phyloP scores from a whole-genome alignment of 2,888 invertebrate genomes.

The Ypsolopha sequella region DNA sequence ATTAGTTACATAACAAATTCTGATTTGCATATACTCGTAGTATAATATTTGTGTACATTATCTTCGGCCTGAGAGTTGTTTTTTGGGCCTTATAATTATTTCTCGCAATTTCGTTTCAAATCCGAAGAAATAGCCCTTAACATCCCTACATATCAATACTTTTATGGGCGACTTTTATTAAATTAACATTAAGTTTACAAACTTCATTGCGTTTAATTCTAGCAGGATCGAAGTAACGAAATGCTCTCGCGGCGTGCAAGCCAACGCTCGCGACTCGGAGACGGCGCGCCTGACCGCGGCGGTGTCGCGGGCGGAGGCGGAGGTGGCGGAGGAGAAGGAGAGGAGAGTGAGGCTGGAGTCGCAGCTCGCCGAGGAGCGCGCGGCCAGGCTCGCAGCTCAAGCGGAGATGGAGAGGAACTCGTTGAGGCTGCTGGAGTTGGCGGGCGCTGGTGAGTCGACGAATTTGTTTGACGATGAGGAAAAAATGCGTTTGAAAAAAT shows the following conservation, averaged over 20 bases:
- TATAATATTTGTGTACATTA: too few species aligned
- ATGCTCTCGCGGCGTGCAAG: conserved; percentile 72
- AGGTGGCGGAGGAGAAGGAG: conserved; percentile 72
- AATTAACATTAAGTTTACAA: too few species aligned
- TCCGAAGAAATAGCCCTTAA: too few species aligned
- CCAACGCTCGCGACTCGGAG: conserved; percentile 75
- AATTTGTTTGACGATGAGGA: too few species aligned
- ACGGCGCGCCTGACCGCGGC: conserved; percentile 72
- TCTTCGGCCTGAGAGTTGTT: too few species aligned
- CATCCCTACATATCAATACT: too few species aligned
- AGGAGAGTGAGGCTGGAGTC: conserved; percentile 70
- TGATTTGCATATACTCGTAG: too few species aligned
- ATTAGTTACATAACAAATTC: too few species aligned
- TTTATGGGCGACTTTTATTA: too few species aligned
- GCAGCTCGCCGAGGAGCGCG: conserved; percentile 75
- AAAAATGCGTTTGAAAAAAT: too few species aligned
- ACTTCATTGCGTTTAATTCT: conserved; percentile 2
- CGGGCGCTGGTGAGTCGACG: conserved; percentile 50
- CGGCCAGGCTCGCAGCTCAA: conserved; percentile 80
- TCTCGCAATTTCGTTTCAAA: too few species aligned
- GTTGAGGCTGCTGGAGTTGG: conserved; percentile 75
- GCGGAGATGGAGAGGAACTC: conserved; percentile 82
- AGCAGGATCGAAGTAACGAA: conserved; percentile 55
- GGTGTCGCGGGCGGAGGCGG: conserved; percentile 68
- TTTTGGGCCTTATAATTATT: too few species aligned